Base-by-base conservation (phyloP, 2,888 invertebrate genomes). In the Coleophora flavipennella region DNA sequence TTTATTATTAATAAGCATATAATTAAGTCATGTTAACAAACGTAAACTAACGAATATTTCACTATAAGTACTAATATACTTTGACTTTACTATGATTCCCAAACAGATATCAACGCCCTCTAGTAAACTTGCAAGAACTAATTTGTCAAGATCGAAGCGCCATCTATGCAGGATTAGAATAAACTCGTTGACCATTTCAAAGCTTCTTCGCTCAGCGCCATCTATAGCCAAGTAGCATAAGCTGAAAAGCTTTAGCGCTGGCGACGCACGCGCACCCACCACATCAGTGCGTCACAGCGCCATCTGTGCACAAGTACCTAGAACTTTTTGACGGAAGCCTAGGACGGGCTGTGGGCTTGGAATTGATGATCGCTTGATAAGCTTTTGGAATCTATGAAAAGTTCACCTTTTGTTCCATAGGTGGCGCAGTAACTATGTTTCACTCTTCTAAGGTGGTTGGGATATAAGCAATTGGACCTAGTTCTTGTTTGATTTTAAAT, bases 291-390 rank as follows among this genome's bases (percentile, higher is more conserved):
- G 3, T 3, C 2, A 12, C 10, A 50, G 39, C 55, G 59, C 55
- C 59, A 57, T 51, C 61, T 62, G 40, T 42, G 12, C 8, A 3
- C 6, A 8, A 6, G n/a, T 20, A 31, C 2, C 3, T n/a, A 1
- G 32, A 43, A 47, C 37, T 39, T 32, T 31, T 20, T 20, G 6
- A 6, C 20, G 6, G 8, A n/a, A n/a, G n/a, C n/a, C n/a, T 36
- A 14, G 39, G 39, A 46, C 38, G 35, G 35, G 46, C 8, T 9
- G 13, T 33, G 14, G 6, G n/a, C 20, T 8, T 20, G 10, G 14
- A n/a, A n/a, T n/a, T n/a, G n/a, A n/a, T n/a, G n/a, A n/a, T n/a
- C n/a, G n/a, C n/a, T n/a, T 33, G 2, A 20, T 4, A 33, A 20
- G 20, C 20, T 20, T 4, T 20, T 20, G n/a, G n/a, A n/a, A n/a